phyloP scores from a whole-genome alignment of 2,797 vertebrate species.

The Xiphorhynchus erythropygius region DNA sequence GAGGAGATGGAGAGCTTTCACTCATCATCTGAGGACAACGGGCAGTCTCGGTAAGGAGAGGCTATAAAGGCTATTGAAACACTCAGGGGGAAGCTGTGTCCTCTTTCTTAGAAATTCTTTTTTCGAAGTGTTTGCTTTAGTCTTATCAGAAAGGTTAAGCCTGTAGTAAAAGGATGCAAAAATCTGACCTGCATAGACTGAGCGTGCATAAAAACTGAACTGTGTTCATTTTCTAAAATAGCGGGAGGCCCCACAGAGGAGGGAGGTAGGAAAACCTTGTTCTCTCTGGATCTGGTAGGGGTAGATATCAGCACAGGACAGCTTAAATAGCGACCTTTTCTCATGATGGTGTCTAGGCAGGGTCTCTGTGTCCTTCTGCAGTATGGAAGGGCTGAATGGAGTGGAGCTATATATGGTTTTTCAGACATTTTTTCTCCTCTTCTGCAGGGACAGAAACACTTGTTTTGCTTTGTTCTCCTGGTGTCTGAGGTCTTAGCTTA shows the following conservation, averaged over 20 bases:
- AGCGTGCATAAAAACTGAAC: background rate
- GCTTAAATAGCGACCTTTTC: background rate
- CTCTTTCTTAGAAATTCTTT: background rate
- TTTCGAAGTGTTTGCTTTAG: background rate
- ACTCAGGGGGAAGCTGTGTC: background rate
- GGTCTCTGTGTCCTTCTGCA: background rate
- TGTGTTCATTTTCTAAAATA: background rate
- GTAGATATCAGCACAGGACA: background rate
- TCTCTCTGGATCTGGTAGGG: background rate
- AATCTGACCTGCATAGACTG: background rate
- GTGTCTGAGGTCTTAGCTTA: background rate
- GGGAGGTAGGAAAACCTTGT: background rate
- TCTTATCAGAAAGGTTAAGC: background rate
- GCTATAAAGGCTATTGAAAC: background rate
- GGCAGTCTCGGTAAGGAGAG: slow-evolving; percentile 80
- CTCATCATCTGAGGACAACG: slow-evolving; percentile 77
- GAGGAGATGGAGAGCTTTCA: slow-evolving; percentile 91
- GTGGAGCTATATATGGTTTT: background rate
- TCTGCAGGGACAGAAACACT: background rate
- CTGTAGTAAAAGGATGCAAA: background rate
- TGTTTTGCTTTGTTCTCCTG: background rate
- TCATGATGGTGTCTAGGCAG: background rate
- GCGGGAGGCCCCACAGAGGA: background rate
- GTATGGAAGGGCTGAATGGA: background rate
- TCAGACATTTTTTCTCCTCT: background rate